phyloP scores from a whole-genome alignment of 1,140 invertebrate genomes.

The Holcopasites calliopsidis region DNA sequence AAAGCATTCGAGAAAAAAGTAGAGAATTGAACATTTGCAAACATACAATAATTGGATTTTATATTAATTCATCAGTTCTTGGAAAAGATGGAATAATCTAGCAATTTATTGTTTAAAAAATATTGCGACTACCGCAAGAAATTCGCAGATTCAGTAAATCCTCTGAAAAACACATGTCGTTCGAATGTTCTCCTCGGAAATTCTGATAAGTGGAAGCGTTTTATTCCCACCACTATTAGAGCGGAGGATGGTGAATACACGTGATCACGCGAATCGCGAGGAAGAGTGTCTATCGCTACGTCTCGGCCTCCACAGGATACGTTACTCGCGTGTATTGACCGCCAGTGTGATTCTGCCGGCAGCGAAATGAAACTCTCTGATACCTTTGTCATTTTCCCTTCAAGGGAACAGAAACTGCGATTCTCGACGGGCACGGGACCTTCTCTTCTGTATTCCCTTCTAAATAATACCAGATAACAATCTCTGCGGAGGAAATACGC shows the following conservation, averaged over 20 bases:
- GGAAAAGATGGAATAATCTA: too few relatives aligned
- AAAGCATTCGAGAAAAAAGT: too few relatives aligned
- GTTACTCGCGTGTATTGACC: slow-evolving; percentile 31
- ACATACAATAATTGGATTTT: too few relatives aligned
- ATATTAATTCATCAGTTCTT: too few relatives aligned
- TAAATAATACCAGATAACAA: neutral
- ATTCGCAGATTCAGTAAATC: too few relatives aligned
- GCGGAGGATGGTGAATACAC: slow-evolving; percentile 12
- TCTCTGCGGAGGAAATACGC: neutral
- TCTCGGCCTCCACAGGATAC: slow-evolving; percentile 2
- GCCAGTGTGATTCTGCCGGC: slow-evolving; percentile 29
- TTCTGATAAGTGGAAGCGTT: neutral
- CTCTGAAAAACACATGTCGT: too few relatives aligned
- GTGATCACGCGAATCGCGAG: slow-evolving; percentile 51
- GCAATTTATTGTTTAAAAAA: too few relatives aligned
- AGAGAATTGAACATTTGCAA: too few relatives aligned
- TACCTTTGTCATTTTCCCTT: slow-evolving; percentile 24
- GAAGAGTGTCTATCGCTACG: slow-evolving; percentile 42
- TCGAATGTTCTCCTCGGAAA: neutral
- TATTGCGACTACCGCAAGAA: too few relatives aligned
- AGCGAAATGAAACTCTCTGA: slow-evolving; percentile 43
- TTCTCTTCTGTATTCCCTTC: neutral
- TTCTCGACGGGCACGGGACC: neutral
- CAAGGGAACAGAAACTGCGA: neutral
- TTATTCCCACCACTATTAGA: slow-evolving; percentile 8